A percentile compares a stretch with the other conserved stretches of the same genome.
phyloP scores from a whole-genome alignment of 2,888 invertebrate genomes.

The Aricia artaxerxes region DNA sequence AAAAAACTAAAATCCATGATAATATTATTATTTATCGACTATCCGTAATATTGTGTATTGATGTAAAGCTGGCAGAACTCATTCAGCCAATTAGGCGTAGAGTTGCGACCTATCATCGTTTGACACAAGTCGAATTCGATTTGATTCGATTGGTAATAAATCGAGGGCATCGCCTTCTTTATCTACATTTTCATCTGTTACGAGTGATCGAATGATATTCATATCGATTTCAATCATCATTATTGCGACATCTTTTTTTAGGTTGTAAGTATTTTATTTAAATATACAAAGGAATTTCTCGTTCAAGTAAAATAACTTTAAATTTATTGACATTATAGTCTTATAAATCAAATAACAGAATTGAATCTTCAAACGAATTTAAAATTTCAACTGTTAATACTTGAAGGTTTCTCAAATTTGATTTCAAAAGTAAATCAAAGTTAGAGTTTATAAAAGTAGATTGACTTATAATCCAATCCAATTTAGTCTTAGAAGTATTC shows the following conservation, averaged over 20 bases:
- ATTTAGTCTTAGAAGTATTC: background rate
- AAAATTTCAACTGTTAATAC: background rate
- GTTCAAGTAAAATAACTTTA: background rate
- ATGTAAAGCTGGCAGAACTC: conserved; percentile 65
- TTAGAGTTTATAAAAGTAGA: background rate
- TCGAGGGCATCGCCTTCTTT: conserved; percentile 74
- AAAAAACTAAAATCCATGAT: no score
- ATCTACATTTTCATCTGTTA: conserved; percentile 45
- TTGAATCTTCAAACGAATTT: background rate
- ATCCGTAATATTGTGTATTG: conserved; percentile 38
- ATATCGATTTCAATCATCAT: conserved; percentile 33
- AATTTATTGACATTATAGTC: background rate
- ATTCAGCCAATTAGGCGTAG: conserved; percentile 73
- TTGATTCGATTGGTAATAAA: conserved; percentile 72
- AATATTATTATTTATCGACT: background rate
- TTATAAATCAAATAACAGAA: background rate
- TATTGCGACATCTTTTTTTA: conserved; percentile 9
- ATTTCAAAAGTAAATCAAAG: background rate
- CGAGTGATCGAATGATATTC: conserved; percentile 16
- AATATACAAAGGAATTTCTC: background rate
- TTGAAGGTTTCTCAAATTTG: background rate
- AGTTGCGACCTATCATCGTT: conserved; percentile 78
- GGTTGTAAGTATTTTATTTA: background rate
- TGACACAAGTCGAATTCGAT: conserved; percentile 75
- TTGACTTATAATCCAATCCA: background rate